Conservation (phyloP, 1,140 invertebrate species). For the Leptestheria dahalacensis region DNA sequence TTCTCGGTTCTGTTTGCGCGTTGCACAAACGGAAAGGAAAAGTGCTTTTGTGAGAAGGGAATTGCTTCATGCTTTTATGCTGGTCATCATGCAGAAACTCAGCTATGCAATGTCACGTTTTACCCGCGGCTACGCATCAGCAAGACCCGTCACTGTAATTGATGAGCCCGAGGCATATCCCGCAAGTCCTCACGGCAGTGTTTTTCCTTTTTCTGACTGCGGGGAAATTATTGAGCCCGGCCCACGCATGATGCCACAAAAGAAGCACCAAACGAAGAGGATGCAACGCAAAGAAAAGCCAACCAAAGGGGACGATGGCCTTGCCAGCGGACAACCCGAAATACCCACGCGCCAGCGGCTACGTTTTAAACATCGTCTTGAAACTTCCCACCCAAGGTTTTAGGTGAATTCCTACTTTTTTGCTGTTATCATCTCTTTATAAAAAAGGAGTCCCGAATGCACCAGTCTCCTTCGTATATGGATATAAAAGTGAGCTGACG, state of each 20-base stretch:
- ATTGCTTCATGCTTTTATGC: neutral
- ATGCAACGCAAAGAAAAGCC: neutral
- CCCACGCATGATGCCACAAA: neutral
- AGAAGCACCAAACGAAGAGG: neutral
- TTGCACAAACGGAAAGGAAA: neutral
- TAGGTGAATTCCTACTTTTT: neutral
- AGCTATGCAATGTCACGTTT: neutral
- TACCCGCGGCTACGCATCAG: neutral
- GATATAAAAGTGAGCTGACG: too few relatives aligned
- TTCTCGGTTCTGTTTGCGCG: too few relatives aligned
- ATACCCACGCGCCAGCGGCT: neutral
- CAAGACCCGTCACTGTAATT: neutral
- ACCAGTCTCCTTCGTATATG: too few relatives aligned
- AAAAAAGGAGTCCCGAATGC: too few relatives aligned
- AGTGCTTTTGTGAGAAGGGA: neutral
- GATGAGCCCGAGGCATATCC: neutral
- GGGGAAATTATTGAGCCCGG: neutral
- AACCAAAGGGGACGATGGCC: neutral
- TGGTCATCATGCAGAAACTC: neutral
- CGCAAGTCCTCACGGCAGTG: neutral
- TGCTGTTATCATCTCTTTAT: neutral
- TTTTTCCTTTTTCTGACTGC: neutral
- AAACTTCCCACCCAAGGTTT: neutral
- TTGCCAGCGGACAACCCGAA: neutral
- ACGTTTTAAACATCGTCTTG: neutral